These are phyloP conservation scores for Taenioides sp. DNA, from an alignment of 2,797 vertebrate species.

Conservation along the genomic window DNA sequence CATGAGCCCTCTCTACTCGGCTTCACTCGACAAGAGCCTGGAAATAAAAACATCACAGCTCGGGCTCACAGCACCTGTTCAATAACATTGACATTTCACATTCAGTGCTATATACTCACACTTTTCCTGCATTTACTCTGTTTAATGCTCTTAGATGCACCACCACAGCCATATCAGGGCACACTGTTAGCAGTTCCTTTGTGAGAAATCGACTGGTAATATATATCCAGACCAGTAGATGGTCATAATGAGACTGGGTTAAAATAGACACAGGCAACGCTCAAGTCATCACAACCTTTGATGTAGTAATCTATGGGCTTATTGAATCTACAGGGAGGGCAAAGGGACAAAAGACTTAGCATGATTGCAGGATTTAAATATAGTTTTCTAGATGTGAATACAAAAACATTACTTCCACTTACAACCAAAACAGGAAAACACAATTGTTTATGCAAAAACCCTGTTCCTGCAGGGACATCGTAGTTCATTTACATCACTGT, in stretches of 20 bases:
- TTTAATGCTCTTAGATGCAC: conserved; percentile 61
- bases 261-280: background rate
- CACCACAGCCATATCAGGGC: conserved; percentile 38
- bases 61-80: conserved; percentile 80
- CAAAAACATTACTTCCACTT: background rate
- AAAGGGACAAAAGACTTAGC: background rate
- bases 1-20: conserved; percentile 74
- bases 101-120: conserved; percentile 68
- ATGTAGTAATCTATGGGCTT: conserved; percentile 4
- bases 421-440: background rate
- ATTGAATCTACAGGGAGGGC: background rate
- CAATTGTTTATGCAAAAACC: background rate
- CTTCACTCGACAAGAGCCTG: conserved; percentile 71
- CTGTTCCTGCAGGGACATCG: background rate
- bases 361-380: background rate
- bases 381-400: background rate
- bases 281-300: background rate
- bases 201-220: conserved; percentile 5
- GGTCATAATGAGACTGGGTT: background rate
- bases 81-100: conserved; percentile 84
- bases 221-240: background rate
- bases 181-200: conserved; percentile 32
- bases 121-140: conserved; percentile 64
- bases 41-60: conserved; percentile 81
- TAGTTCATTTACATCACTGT: background rate